Evolutionary conservation across 2,797 vertebrate genomes (phyloP).

Genomic region (Graptemys geographica): DNA sequence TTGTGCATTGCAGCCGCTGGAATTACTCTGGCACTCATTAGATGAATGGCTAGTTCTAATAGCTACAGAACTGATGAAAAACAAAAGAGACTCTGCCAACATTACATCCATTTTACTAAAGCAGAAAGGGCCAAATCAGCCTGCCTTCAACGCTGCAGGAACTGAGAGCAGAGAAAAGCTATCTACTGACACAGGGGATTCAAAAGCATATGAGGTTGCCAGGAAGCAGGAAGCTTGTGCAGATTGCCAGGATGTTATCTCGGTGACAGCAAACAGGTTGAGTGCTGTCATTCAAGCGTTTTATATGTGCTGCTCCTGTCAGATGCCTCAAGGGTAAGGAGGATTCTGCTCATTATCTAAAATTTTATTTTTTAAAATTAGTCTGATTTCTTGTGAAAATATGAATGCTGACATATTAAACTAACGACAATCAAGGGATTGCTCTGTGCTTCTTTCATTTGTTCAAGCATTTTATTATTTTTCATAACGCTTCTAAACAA

Average conservation of each 20-base stretch:
- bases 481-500: not conserved
- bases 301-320: conserved; percentile 98
- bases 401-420: not conserved
- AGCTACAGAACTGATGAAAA: conserved; percentile 93
- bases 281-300: conserved; percentile 99
- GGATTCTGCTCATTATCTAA: conserved; percentile 14
- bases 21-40: conserved; percentile 97
- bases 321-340: conserved; percentile 96
- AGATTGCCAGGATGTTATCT: conserved; percentile 96
- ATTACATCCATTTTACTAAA: conserved; percentile 95
- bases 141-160: conserved; percentile 77
- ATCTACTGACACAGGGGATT: conserved; percentile 67
- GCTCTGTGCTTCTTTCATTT: not conserved
- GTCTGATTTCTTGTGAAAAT: not conserved
- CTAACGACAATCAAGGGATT: not conserved
- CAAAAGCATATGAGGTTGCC: conserved; percentile 74
- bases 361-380: not conserved
- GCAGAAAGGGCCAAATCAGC: conserved; percentile 83
- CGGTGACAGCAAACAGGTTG: conserved; percentile 96
- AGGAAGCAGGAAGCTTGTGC: conserved; percentile 86
- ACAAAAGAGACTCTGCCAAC: conserved; percentile 86
- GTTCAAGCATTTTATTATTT: not conserved
- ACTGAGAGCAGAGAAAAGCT: conserved; percentile 70
- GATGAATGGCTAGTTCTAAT: conserved; percentile 99
- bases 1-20: conserved; percentile 88